phyloP scores from a whole-genome alignment of 2,888 invertebrate genomes.

The Criorhina ranunculi region DNA sequence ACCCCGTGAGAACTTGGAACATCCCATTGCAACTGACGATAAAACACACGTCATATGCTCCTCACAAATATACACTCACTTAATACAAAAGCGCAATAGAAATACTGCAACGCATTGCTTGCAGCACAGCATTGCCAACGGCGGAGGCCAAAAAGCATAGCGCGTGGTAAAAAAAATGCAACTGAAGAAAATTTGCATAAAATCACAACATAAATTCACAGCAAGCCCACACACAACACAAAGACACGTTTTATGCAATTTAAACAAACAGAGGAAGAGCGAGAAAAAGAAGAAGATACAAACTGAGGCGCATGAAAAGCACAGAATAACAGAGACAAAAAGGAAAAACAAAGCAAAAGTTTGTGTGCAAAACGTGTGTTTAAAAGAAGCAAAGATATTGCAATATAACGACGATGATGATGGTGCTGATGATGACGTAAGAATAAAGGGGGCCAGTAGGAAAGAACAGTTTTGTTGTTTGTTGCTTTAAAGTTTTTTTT shows the following conservation, averaged over 20 bases:
- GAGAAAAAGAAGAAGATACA: constrained; percentile 12
- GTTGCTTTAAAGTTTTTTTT: constrained; percentile 52
- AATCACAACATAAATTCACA: constrained; percentile 64
- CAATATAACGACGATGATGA: constrained; percentile 52
- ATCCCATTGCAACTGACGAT: constrained; percentile 51
- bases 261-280: constrained; percentile 32
- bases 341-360: constrained; percentile 14
- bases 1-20: constrained; percentile 72
- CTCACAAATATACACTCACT: constrained; percentile 18
- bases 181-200: constrained; percentile 60
- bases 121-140: constrained; percentile 62
- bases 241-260: constrained; percentile 65
- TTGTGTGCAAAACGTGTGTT: constrained; percentile 64
- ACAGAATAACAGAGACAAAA: constrained; percentile 42
- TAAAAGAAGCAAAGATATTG: constrained; percentile 51
- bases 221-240: constrained; percentile 38
- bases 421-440: constrained; percentile 69
- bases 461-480: constrained; percentile 74
- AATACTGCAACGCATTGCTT: constrained; percentile 71
- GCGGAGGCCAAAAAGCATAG: constrained; percentile 47
- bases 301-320: constrained; percentile 46
- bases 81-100: constrained; percentile 63
- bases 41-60: constrained; percentile 8
- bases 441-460: constrained; percentile 75
- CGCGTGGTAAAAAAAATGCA: constrained; percentile 37